phyloP scores from a whole-genome alignment of 92 coral and sea anemone genomes.

The Umimayanthus kanabou region DNA sequence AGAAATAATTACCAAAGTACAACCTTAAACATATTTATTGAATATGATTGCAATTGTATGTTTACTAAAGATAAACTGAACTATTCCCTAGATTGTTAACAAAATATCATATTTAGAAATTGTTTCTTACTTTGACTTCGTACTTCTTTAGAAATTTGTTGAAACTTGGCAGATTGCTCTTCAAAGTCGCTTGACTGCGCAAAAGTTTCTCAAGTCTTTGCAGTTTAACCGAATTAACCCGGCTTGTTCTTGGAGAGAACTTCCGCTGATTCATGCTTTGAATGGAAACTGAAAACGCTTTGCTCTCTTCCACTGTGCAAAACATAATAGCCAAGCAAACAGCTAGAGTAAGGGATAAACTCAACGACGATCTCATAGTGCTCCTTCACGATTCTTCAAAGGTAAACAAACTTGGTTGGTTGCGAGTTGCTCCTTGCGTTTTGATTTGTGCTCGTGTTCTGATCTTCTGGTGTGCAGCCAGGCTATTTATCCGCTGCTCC shows the following conservation, averaged over 20 bases:
- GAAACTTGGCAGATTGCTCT: slow-evolving; percentile 5
- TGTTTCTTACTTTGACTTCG: slow-evolving; percentile 23
- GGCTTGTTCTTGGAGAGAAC: neutral
- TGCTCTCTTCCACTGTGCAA: slow-evolving; percentile 3
- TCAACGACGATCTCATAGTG: slow-evolving; percentile 2
- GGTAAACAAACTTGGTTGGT: neutral
- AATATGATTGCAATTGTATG: neutral
- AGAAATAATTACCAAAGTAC: too few relatives aligned
- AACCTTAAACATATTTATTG: too few relatives aligned
- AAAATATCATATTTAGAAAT: too few relatives aligned
- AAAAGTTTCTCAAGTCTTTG: slow-evolving; percentile 1
- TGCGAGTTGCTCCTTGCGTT: neutral
- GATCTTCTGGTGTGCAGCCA: neutral
- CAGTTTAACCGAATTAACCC: neutral
- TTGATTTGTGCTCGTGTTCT: slow-evolving; percentile 8
- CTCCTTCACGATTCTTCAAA: neutral
- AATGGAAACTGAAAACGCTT: neutral
- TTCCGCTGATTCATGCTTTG: neutral
- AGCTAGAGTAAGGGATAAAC: neutral
- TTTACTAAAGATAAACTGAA: neutral
- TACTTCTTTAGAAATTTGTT: slow-evolving; percentile 32
- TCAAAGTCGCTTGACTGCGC: neutral
- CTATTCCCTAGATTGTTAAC: neutral
- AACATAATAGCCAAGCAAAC: neutral
- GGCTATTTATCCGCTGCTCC: neutral